Conservation (phyloP, 2,797 vertebrate genomes). For the Tangara arthus region DNA sequence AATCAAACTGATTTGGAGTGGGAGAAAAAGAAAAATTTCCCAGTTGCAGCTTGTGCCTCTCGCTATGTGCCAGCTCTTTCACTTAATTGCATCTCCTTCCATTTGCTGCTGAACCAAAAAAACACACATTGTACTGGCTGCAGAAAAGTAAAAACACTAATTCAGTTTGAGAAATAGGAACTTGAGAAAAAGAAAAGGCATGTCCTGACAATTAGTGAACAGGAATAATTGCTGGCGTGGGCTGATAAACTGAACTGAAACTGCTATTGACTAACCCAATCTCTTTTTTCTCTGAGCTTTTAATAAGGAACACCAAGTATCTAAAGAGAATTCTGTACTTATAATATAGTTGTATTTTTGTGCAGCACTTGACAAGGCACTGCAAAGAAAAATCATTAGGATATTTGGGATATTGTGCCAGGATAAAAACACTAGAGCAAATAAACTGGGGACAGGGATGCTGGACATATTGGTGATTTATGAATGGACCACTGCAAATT, state of each 20-base stretch:
- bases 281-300: conserved; percentile 4
- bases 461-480: not conserved
- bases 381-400: conserved; percentile 24
- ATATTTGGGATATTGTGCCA: not conserved
- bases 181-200: conserved; percentile 4
- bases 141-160: not conserved
- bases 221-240: conserved; percentile 21
- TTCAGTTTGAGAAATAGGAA: not conserved
- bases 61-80: not conserved
- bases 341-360: not conserved
- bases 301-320: not conserved
- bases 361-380: not conserved
- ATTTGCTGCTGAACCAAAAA: not conserved
- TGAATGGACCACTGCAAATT: not conserved
- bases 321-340: not conserved
- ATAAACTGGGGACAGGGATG: not conserved
- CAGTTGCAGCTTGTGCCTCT: not conserved
- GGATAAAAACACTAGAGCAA: not conserved
- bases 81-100: not conserved
- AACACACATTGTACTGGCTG: not conserved
- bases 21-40: not conserved
- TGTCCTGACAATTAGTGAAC: conserved; percentile 17
- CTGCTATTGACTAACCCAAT: conserved; percentile 10
- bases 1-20: not conserved
- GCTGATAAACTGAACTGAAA: not conserved